Evolutionary conservation across 2,888 invertebrate species (phyloP).

Genomic region (Ephialtes manifestator): DNA sequence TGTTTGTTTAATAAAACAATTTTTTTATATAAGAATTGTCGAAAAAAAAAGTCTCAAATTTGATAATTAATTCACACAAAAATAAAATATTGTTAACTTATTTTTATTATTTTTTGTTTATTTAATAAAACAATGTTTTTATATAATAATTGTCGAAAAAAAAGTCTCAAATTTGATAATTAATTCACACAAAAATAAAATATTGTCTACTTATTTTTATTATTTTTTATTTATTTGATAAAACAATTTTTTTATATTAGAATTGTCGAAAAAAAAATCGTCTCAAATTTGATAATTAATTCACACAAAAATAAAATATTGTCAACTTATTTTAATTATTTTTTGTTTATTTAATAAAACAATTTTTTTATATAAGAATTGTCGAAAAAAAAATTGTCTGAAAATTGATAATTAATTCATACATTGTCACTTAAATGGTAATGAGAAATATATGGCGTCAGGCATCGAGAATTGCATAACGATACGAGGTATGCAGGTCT

Average conservation of each 20-base stretch:
- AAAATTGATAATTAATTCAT: neutral
- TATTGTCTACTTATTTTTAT: too few relatives aligned
- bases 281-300: neutral
- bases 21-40: neutral
- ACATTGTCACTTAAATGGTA: neutral
- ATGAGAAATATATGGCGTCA: constrained; percentile 19
- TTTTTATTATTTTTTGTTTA: too few relatives aligned
- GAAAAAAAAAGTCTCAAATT: neutral
- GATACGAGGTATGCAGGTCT: neutral
- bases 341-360: neutral
- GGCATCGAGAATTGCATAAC: constrained; percentile 51
- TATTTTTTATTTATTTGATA: too few relatives aligned
- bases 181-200: too few relatives aligned
- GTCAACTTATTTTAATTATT: neutral
- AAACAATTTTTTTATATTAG: too few relatives aligned
- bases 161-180: too few relatives aligned
- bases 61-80: neutral
- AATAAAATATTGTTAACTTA: too few relatives aligned
- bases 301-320: neutral
- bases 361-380: neutral
- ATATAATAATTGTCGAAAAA: too few relatives aligned
- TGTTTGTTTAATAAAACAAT: too few relatives aligned
- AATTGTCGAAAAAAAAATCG: too few relatives aligned
- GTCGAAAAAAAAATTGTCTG: neutral
- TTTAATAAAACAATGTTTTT: too few relatives aligned